Evolutionary conservation across 1,140 invertebrate species (phyloP), one percentile per base, ranked within the genome.

Genomic region (Luehdorfia chinensis): DNA sequence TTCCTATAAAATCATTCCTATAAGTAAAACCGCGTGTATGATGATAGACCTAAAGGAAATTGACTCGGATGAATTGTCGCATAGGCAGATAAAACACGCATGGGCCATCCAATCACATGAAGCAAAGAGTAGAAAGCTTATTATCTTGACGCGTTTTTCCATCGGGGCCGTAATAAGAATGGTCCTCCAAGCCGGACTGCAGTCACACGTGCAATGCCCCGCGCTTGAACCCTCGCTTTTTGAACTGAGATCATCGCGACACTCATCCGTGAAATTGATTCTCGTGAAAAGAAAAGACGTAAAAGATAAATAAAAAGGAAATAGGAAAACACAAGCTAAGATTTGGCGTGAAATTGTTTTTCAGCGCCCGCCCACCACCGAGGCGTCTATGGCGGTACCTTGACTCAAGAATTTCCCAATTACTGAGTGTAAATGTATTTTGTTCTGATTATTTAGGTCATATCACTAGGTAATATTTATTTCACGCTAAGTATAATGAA

Each of bases 311-410:
- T 86, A 84, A 84, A 85, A 84, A 84, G 77, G 78, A 86, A 86
- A 86, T 86, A 84, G 77, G 75, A 86, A 86, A 86, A 84, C 79
- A 86, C 83, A 76, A 77, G 76, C 79, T 83, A 84, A 86, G 79
- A 86, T 86, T 86, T 86, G 83, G 83, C 83, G 83, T 86, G 78
- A 86, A 86, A 86, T 86, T 86, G 79, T 86, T 86, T 84, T 86
- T 83, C 71, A 80, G 68, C 72, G 61, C 71, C 74, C 71, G 66
- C 72, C 70, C n/a, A n/a, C 66, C 65, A n/a, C n/a, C n/a, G n/a
- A 49, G 57, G 67, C 66, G 63, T 59, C 68, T 59, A 62, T 39
- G 45, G 53, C 62, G 63, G 64, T 66, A 67, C 52, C 69, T 66
- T 73, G 59, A 51, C 70, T 68, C 76, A 74, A 71, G 81, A 84